These are phyloP conservation scores for Felis chaus DNA, from an alignment of 2,113 vertebrate species.

Conservation along the genomic window DNA sequence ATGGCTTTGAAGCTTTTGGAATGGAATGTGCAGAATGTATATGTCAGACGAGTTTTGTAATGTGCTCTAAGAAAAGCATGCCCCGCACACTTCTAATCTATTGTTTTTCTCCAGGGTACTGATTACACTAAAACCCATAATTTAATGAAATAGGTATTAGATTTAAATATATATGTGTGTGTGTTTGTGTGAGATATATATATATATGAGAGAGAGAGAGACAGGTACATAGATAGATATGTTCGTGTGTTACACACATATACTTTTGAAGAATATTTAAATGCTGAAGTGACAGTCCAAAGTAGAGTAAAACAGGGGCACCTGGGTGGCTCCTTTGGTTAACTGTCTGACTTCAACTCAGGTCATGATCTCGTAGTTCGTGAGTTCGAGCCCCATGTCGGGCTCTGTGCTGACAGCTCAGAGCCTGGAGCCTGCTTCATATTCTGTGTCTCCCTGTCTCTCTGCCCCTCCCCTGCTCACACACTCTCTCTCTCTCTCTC, in stretches of 20 bases:
- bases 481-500: too few species aligned
- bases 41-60: conserved; percentile 26
- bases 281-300: not conserved
- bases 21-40: conserved; percentile 33
- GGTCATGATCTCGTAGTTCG: too few species aligned
- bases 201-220: not conserved
- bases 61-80: not conserved
- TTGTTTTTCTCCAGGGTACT: conserved; percentile 1
- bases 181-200: not conserved
- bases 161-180: not conserved
- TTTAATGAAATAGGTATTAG: conserved; percentile 38
- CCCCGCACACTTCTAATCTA: conserved; percentile 13
- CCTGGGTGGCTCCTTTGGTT: too few species aligned
- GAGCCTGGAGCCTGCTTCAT: too few species aligned
- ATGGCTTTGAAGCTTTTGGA: conserved; percentile 34
- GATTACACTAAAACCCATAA: conserved; percentile 46
- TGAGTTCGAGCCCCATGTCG: too few species aligned
- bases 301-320: not conserved
- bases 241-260: not conserved
- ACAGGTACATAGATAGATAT: not conserved
- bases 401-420: too few species aligned
- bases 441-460: too few species aligned
- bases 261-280: not conserved
- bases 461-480: too few species aligned
- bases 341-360: too few species aligned